Percentiles rank a stretch among this genome's conserved stretches.
These are phyloP conservation scores for Conopomorpha cramerella DNA, from an alignment of 1,140 invertebrate genomes.

Conservation along the genomic window DNA sequence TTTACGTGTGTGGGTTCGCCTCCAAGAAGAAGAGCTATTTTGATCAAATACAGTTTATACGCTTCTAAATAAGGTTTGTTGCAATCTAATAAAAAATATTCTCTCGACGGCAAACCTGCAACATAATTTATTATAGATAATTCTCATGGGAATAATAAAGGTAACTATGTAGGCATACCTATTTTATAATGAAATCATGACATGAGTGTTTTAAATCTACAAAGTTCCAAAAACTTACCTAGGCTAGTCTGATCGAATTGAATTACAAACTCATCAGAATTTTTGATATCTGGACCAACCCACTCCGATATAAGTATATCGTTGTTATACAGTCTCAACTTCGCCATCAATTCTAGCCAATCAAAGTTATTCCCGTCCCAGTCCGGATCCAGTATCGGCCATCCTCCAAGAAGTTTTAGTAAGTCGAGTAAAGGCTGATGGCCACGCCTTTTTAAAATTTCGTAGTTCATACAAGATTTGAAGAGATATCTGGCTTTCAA, in stretches of 20 bases:
- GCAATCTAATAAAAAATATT: slow-evolving; percentile 78
- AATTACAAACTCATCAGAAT: slow-evolving; percentile 84
- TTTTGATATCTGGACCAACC: slow-evolving; percentile 88
- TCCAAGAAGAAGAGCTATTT: slow-evolving; percentile 70
- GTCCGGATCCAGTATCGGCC: slow-evolving; percentile 75
- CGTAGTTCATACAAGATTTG: slow-evolving; percentile 82
- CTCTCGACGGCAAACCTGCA: slow-evolving; percentile 76
- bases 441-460: slow-evolving; percentile 69
- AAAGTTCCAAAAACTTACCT: slow-evolving; percentile 35
- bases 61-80: slow-evolving; percentile 76
- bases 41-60: slow-evolving; percentile 78
- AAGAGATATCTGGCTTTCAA: slow-evolving; percentile 81
- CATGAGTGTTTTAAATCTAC: too few species aligned
- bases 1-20: slow-evolving; percentile 64
- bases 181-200: too few species aligned
- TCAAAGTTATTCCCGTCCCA: slow-evolving; percentile 73
- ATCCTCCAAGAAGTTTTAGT: slow-evolving; percentile 77
- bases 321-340: slow-evolving; percentile 80
- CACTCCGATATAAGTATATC: slow-evolving; percentile 82
- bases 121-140: too few species aligned
- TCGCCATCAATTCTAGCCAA: slow-evolving; percentile 75
- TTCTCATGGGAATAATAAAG: too few species aligned
- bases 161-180: too few species aligned
- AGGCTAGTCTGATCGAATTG: slow-evolving; percentile 89
- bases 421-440: slow-evolving; percentile 74